Percentiles rank a stretch among this genome's conserved stretches.
These are phyloP conservation scores for Pseudachorutes palmiensis DNA, from an alignment of 1,140 invertebrate species.

Conservation along the genomic window DNA sequence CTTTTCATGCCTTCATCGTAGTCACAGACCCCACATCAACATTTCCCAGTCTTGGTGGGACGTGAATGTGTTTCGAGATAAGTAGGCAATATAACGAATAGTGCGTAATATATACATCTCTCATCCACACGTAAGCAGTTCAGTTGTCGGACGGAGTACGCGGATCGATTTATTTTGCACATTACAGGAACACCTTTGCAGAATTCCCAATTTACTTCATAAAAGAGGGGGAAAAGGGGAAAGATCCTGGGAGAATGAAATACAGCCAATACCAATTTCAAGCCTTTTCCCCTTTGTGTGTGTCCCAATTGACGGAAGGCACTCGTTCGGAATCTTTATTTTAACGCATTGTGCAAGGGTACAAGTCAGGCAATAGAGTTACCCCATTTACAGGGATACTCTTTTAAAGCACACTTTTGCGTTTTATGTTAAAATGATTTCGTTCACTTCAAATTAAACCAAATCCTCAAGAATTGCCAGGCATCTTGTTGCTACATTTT, in stretches of 20 bases:
- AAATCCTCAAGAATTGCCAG: too few relatives aligned
- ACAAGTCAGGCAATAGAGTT: too few relatives aligned
- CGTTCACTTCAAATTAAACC: too few relatives aligned
- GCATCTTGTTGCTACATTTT: too few relatives aligned
- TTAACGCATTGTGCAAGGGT: too few relatives aligned
- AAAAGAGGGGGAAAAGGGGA: not conserved
- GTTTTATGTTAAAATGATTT: too few relatives aligned
- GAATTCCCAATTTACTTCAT: constrained; percentile 10
- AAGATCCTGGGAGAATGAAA: not conserved
- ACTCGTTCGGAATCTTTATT: too few relatives aligned
- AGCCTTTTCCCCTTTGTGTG: too few relatives aligned
- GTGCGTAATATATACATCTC: constrained; percentile 2
- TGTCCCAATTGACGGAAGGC: too few relatives aligned
- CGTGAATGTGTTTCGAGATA: constrained; percentile 7
- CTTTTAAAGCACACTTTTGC: too few relatives aligned
- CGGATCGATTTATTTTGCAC: not conserved
- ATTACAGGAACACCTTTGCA: not conserved
- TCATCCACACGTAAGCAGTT: not conserved
- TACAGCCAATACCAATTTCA: not conserved
- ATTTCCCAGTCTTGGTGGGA: not conserved
- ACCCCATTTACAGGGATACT: too few relatives aligned
- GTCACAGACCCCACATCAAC: not conserved
- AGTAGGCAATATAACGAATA: not conserved
- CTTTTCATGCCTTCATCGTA: not conserved
- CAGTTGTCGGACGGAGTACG: too few relatives aligned